phyloP scores from a whole-genome alignment of 2,113 vertebrate genomes.

The Dipodomys ordii region DNA sequence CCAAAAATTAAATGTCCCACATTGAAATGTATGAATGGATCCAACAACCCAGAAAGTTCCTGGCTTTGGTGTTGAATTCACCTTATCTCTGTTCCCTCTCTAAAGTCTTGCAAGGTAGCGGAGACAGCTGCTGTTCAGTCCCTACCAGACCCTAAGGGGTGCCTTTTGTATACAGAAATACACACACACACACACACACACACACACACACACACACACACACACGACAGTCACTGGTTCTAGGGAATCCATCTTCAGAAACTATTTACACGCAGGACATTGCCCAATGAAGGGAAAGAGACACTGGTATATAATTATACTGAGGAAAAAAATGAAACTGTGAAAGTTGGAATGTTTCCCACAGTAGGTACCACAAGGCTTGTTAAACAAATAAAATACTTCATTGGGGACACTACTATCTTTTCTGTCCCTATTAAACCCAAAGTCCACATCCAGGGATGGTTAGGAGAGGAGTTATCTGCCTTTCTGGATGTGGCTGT shows the following conservation, averaged over 20 bases:
- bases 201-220: conserved; percentile 35
- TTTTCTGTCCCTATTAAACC: background rate
- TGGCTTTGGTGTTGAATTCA: conserved; percentile 44
- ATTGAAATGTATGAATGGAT: conserved; percentile 70
- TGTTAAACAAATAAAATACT: background rate
- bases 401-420: background rate
- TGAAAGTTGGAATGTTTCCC: background rate
- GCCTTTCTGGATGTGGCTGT: background rate
- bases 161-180: conserved; percentile 63
- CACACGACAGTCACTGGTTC: background rate
- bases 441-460: background rate
- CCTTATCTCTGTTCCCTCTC: conserved; percentile 51
- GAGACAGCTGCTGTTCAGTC: conserved; percentile 59
- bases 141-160: background rate
- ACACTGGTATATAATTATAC: background rate
- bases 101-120: conserved; percentile 53
- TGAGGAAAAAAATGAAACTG: background rate
- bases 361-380: background rate
- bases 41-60: conserved; percentile 32
- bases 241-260: conserved; percentile 16
- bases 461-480: no score
- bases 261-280: background rate
- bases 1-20: conserved; percentile 55
- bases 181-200: background rate
- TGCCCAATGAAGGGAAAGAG: conserved; percentile 20